Conservation (phyloP, 2,113 vertebrate species). For the Coptodon rendalli region DNA sequence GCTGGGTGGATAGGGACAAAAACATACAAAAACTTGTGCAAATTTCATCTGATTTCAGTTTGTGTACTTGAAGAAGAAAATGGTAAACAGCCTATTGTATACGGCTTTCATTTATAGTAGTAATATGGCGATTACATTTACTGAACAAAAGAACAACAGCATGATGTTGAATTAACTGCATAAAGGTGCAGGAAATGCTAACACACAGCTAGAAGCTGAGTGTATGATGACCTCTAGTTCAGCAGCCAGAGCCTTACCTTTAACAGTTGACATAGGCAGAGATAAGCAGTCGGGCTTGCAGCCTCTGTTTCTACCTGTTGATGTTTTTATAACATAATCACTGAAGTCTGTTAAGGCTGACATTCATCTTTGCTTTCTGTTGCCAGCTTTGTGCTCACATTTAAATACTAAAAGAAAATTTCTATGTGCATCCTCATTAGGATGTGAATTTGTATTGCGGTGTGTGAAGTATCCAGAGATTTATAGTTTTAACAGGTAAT, state of each 20-base stretch:
- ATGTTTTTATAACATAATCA: neutral
- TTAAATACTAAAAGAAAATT: neutral
- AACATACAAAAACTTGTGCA: accelerated
- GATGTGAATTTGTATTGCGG: neutral
- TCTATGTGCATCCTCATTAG: neutral
- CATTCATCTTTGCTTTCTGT: neutral
- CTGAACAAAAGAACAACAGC: neutral
- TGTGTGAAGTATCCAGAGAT: neutral
- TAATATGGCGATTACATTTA: neutral
- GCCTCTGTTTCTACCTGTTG: neutral
- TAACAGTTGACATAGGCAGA: neutral
- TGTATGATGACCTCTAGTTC: neutral
- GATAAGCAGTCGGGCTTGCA: neutral
- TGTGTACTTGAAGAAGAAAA: neutral
- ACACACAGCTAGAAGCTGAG: neutral
- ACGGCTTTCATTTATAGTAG: neutral
- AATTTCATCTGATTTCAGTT: neutral
- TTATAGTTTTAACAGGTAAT: neutral
- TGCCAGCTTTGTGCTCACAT: neutral
- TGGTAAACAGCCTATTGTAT: neutral
- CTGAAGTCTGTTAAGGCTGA: neutral
- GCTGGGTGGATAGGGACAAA: neutral
- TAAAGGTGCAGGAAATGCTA: neutral
- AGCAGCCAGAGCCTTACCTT: neutral
- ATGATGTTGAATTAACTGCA: neutral